A percentile compares a stretch with the other conserved stretches of the same genome.
Evolutionary conservation across 64 coral and sea anemone species (phyloP).

Genomic region (Pocillopora verrucosa): DNA sequence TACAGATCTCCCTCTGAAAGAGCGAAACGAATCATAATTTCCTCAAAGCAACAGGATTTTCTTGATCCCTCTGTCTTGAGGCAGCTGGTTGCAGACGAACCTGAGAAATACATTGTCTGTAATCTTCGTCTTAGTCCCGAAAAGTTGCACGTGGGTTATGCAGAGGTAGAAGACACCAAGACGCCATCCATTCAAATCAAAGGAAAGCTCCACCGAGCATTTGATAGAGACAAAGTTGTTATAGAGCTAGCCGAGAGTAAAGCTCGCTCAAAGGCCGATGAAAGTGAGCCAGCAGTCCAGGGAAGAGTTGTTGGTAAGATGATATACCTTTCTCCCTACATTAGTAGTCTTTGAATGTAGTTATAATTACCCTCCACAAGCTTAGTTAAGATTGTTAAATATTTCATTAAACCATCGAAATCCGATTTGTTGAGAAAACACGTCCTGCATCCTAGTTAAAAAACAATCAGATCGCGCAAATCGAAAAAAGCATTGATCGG

Average conservation of each 20-base stretch:
- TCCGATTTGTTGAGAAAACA: too few species aligned
- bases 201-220: slow-evolving; percentile 63
- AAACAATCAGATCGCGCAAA: too few species aligned
- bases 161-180: slow-evolving; percentile 54
- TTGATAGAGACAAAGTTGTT: slow-evolving; percentile 78
- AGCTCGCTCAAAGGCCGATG: background rate
- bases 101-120: slow-evolving; percentile 42
- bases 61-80: slow-evolving; percentile 58
- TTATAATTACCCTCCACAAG: too few species aligned
- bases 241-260: slow-evolving; percentile 20
- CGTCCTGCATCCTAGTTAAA: too few species aligned
- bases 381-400: too few species aligned
- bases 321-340: background rate
- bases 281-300: background rate
- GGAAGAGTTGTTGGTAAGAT: slow-evolving; percentile 70
- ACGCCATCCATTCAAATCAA: slow-evolving; percentile 72
- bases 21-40: slow-evolving; percentile 19
- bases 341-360: background rate
- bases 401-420: too few species aligned
- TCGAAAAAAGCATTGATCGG: too few species aligned
- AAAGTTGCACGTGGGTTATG: slow-evolving; percentile 26
- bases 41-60: slow-evolving; percentile 47
- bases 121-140: slow-evolving; percentile 65
- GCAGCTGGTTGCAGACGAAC: slow-evolving; percentile 34
- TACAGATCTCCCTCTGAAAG: slow-evolving; percentile 20